Base-by-base conservation (phyloP, 2,113 vertebrate genomes). In the Girardinichthys multiradiatus region DNA sequence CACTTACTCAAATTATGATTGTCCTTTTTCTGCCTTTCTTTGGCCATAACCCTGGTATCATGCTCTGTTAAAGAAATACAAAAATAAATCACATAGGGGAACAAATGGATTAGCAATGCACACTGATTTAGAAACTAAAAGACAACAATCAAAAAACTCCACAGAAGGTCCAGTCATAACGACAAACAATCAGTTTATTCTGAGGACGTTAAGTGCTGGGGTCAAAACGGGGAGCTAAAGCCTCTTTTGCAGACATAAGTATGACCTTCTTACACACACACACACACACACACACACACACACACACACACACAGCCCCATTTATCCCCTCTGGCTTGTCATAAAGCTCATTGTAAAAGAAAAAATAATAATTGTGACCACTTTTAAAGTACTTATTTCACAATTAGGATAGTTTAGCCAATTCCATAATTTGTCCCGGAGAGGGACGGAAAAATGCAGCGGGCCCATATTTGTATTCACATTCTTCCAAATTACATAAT, bases 21-120 rank as follows among this genome's bases (percentile, higher is more conserved):
- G 92, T 99, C 96, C 90, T 99, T 99, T 89, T 99, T 99, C 93
- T 98, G 97, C 75, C 98, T 95, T 86, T 99, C 98, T 93, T 99
- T 99, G 87, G 96, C 95, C 90, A 97, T 93, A 82, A 96, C 95
- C 92, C 95, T 94, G 62, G 95, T 97, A 93, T 98, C 96, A 42
- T 92, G 95, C 91, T 97, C 97, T 98, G 93, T 90, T 75, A 79
- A 83, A 93, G 17, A 42, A 39, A 59, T 1, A 0, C 26, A 9
- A 26, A 58, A 74, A 69, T 26, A 71, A 74, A 83, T 72, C 72
- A 87, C 27, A 79, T 33, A 80, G 70, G 68, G 74, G 71, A 74
- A 81, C 71, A 24, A 76, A 86, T 80, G n/a, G 80, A 90, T 93
- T 89, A 89, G 86, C 39, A 5, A 74, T 59, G 80, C 87, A 64